Evolutionary conservation across 2,113 vertebrate species (phyloP).

Genomic region (Microcebus griseorufus): DNA sequence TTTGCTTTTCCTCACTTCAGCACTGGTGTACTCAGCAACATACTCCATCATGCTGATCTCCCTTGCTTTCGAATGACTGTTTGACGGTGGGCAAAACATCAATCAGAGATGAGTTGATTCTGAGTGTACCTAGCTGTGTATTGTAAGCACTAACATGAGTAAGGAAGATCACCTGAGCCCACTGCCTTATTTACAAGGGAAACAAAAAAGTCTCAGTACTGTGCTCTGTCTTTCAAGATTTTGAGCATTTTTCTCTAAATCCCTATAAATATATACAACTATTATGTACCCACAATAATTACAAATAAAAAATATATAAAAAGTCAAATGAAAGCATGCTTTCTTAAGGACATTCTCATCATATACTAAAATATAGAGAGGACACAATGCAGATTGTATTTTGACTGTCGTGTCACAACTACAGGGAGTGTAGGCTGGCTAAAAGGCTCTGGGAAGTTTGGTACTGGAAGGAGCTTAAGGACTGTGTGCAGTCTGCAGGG

Average conservation of each 20-base stretch:
- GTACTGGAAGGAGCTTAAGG: no score
- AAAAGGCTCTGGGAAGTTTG: background rate
- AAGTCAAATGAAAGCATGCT: no score
- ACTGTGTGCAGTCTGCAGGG: rapidly evolving
- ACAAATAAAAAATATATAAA: no score
- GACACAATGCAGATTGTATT: background rate
- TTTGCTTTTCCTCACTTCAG: background rate
- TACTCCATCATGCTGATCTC: background rate
- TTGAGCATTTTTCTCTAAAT: background rate
- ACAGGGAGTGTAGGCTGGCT: rapidly evolving
- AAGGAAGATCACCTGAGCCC: background rate
- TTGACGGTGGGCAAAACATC: background rate
- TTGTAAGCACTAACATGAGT: background rate
- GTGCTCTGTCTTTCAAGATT: background rate
- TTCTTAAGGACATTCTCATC: background rate
- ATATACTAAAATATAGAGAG: no score
- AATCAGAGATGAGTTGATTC: background rate
- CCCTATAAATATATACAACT: no score
- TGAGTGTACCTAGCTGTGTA: background rate
- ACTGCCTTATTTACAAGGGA: background rate
- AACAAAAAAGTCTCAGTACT: no score
- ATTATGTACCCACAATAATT: no score
- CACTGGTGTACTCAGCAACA: background rate
- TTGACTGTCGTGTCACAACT: rapidly evolving
- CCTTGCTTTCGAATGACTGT: background rate